These are phyloP conservation scores for Trachelus troglodyta DNA, from an alignment of 2,888 invertebrate species.

Conservation along the genomic window DNA sequence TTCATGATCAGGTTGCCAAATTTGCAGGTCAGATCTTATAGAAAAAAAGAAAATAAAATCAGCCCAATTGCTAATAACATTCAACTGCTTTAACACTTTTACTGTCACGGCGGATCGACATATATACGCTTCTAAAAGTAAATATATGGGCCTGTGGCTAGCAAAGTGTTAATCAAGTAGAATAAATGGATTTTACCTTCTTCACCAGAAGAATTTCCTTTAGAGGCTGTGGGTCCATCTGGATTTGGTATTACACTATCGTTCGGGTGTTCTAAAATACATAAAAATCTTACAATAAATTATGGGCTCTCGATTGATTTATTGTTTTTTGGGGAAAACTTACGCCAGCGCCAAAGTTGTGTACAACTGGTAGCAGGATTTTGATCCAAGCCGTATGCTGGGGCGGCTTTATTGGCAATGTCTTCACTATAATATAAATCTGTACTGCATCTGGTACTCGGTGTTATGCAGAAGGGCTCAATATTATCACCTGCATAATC, in stretches of 20 bases:
- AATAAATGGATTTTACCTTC: too few species aligned
- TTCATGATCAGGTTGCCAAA: conserved; percentile 48
- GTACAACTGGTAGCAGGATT: conserved; percentile 39
- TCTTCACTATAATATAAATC: conserved; percentile 22
- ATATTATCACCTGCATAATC: conserved; percentile 40
- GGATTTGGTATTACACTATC: conserved; percentile 26
- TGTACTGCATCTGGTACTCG: conserved; percentile 32
- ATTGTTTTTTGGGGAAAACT: conserved; percentile 29
- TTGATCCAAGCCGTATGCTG: conserved; percentile 36
- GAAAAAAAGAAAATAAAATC: neutral
- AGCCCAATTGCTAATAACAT: too few species aligned
- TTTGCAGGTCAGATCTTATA: conserved; percentile 32
- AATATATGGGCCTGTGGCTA: too few species aligned
- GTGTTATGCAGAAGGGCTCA: conserved; percentile 47
- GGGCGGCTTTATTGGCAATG: conserved; percentile 42
- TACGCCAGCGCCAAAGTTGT: conserved; percentile 53
- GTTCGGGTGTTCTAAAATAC: conserved; percentile 35
- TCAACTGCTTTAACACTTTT: too few species aligned
- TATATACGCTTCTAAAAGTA: too few species aligned
- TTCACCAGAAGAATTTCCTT: too few species aligned
- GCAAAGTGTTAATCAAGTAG: too few species aligned
- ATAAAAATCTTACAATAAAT: neutral
- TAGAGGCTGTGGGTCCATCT: neutral
- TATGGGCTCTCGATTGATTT: neutral
- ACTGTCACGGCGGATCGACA: too few species aligned